These are phyloP conservation scores for Drosophila nebulosa DNA, from an alignment of 1,140 invertebrate species.

Conservation along the genomic window DNA sequence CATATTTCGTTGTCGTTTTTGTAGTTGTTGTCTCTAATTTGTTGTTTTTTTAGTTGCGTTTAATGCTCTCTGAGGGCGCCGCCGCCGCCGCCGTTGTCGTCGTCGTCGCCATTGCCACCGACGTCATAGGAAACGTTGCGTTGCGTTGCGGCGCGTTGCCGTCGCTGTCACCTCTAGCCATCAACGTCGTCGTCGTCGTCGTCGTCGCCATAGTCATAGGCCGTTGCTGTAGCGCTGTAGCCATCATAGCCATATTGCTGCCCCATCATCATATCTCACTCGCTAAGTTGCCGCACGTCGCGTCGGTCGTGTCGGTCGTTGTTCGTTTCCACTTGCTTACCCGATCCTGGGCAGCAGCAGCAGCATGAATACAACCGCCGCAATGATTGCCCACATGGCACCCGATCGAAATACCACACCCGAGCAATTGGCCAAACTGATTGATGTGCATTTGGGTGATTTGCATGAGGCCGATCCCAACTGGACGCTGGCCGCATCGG, in stretches of 20 bases:
- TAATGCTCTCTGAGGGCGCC: constrained; percentile 74
- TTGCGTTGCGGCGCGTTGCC: constrained; percentile 8
- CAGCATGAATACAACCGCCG: constrained; percentile 46
- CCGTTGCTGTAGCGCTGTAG: constrained; percentile 22
- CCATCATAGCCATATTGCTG: constrained; percentile 27
- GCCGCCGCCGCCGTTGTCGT: constrained; percentile 19
- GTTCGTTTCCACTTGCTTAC: not conserved
- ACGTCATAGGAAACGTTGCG: constrained; percentile 39
- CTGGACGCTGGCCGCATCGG: constrained; percentile 63
- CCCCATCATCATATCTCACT: constrained; percentile 47
- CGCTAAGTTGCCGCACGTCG: constrained; percentile 56
- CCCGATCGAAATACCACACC: constrained; percentile 64
- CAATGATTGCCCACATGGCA: constrained; percentile 65
- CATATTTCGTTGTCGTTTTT: constrained; percentile 62
- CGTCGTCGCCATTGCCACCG: constrained; percentile 1
- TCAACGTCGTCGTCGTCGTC: too few species aligned
- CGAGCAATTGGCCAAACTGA: constrained; percentile 67
- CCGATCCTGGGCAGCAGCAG: constrained; percentile 28
- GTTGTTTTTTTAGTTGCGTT: constrained; percentile 62
- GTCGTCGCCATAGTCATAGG: not conserved
- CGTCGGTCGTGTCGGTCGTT: constrained; percentile 31
- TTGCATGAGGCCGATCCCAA: constrained; percentile 63
- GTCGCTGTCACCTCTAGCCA: constrained; percentile 2
- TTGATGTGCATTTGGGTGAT: constrained; percentile 70
- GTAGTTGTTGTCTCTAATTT: constrained; percentile 57